Percentiles rank a stretch among this genome's conserved stretches.
Conservation (phyloP, 2,888 invertebrate species). For the Spodoptera picta region DNA sequence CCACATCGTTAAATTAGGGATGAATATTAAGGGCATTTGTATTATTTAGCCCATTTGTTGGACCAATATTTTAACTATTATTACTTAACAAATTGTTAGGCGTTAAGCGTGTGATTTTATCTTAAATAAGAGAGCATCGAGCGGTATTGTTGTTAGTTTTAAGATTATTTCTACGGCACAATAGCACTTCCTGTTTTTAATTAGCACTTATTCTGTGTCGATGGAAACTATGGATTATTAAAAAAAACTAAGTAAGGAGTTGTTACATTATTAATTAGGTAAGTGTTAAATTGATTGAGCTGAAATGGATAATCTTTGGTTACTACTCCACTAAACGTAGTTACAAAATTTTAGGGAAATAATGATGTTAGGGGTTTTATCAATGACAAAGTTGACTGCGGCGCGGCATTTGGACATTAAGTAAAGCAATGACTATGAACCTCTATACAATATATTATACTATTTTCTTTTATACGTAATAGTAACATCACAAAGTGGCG, state of each 20-base stretch:
- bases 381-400: slow-evolving; percentile 88
- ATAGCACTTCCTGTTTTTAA: slow-evolving; percentile 89
- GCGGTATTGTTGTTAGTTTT: slow-evolving; percentile 88
- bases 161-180: slow-evolving; percentile 88
- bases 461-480: slow-evolving; percentile 67
- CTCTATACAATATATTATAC: slow-evolving; percentile 63
- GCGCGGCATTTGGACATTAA: slow-evolving; percentile 77
- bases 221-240: slow-evolving; percentile 84
- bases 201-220: slow-evolving; percentile 89
- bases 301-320: slow-evolving; percentile 88
- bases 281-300: slow-evolving; percentile 89
- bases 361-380: slow-evolving; percentile 88
- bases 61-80: slow-evolving; percentile 89
- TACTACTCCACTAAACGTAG: slow-evolving; percentile 86
- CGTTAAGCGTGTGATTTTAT: slow-evolving; percentile 89
- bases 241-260: slow-evolving; percentile 85
- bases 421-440: slow-evolving; percentile 65
- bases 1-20: slow-evolving; percentile 88
- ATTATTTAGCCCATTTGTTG: slow-evolving; percentile 89
- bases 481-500: slow-evolving; percentile 74
- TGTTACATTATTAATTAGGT: slow-evolving; percentile 88
- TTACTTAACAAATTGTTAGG: slow-evolving; percentile 89
- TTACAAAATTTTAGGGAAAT: slow-evolving; percentile 86
- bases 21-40: slow-evolving; percentile 89
- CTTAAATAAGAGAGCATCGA: slow-evolving; percentile 87